phyloP scores from a whole-genome alignment of 2,888 invertebrate species.

The Operophtera brumata region DNA sequence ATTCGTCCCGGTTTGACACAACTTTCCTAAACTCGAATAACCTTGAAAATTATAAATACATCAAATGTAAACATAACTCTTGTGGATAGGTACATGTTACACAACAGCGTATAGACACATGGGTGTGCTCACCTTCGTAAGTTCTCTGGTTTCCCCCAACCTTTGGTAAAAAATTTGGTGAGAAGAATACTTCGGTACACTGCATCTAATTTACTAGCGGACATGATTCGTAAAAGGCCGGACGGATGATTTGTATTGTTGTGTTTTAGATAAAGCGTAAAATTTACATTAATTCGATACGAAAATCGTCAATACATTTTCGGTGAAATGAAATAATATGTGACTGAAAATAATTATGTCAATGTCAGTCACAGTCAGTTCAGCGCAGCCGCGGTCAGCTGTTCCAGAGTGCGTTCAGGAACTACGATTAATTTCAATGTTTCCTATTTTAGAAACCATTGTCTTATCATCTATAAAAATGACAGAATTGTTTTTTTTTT shows the following conservation, averaged over 20 bases:
- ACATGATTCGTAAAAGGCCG: constrained; percentile 64
- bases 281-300: constrained; percentile 26
- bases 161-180: constrained; percentile 96
- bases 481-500: too few relatives aligned
- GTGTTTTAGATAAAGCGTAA: constrained; percentile 35
- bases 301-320: constrained; percentile 52
- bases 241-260: constrained; percentile 34
- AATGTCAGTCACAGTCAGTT: not conserved
- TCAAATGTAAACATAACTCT: constrained; percentile 10
- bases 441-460: too few relatives aligned
- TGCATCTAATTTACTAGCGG: constrained; percentile 85
- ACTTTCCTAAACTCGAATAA: constrained; percentile 95
- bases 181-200: constrained; percentile 92
- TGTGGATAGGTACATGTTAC: constrained; percentile 31
- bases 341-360: not conserved
- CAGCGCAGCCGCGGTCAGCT: constrained; percentile 41
- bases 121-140: constrained; percentile 84
- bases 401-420: constrained; percentile 9
- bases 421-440: not conserved
- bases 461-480: too few relatives aligned
- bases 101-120: constrained; percentile 33
- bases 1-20: constrained; percentile 90
- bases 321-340: constrained; percentile 28
- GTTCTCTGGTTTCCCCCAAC: constrained; percentile 97
- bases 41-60: constrained; percentile 76